A percentile compares a stretch with the other conserved stretches of the same genome.
These are phyloP conservation scores for Palaemon carinicauda DNA, from an alignment of 1,140 invertebrate species.

Conservation along the genomic window DNA sequence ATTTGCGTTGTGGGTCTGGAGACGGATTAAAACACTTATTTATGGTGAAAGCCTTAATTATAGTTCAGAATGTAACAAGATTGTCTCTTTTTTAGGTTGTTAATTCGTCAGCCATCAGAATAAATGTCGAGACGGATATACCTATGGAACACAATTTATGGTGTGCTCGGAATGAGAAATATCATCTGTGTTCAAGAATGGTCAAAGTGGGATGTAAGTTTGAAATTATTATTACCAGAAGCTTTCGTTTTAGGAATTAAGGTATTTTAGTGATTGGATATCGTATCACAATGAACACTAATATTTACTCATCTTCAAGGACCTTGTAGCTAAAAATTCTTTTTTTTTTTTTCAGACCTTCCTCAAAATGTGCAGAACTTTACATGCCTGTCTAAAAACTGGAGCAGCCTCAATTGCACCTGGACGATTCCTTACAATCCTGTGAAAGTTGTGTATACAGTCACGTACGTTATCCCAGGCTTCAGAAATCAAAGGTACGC, in stretches of 20 bases:
- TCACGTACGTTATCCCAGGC: constrained; percentile 41
- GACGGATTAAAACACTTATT: not conserved
- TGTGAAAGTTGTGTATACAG: constrained; percentile 5
- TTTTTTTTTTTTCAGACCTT: constrained; percentile 6
- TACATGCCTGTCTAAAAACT: constrained; percentile 30
- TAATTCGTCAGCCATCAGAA: constrained; percentile 6
- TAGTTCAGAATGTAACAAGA: not conserved
- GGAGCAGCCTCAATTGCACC: constrained; percentile 10
- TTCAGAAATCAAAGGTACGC: constrained; percentile 36
- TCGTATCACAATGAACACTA: no score
- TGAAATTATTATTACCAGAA: not conserved
- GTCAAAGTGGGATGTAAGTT: constrained; percentile 38
- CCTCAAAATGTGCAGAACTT: constrained; percentile 42
- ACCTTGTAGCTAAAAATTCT: not conserved
- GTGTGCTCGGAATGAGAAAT: not conserved
- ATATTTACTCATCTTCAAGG: no score
- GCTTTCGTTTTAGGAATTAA: no score
- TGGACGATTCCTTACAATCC: constrained; percentile 30
- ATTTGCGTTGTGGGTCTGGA: not conserved
- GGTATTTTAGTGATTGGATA: no score
- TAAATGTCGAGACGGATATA: not conserved
- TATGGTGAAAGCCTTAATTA: not conserved
- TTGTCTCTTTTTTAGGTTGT: not conserved
- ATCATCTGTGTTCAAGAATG: not conserved
- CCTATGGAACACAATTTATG: not conserved